Evolutionary conservation across 2,113 vertebrate species (phyloP).

Genomic region (Entomyzon cyanotis): DNA sequence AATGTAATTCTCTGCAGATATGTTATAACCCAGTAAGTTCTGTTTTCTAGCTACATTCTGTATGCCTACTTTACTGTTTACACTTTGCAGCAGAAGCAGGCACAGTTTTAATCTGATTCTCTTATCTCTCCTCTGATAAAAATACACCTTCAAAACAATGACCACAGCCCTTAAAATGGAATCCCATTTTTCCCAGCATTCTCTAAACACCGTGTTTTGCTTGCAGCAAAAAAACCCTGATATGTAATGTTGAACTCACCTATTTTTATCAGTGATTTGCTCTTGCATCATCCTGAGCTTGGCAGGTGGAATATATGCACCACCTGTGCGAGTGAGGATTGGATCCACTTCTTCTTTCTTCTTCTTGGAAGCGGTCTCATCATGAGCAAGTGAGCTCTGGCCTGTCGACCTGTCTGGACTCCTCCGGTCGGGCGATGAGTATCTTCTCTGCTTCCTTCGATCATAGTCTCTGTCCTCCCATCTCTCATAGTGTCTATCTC

Average conservation of each 20-base stretch:
- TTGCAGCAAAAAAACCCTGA: neutral
- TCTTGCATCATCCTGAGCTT: constrained; percentile 98
- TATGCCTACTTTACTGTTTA: neutral
- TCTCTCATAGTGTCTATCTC: constrained; percentile 51
- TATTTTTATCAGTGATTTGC: constrained; percentile 96
- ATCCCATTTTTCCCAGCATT: neutral
- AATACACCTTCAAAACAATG: neutral
- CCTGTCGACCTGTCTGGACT: constrained; percentile 51
- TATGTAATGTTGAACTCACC: constrained; percentile 64
- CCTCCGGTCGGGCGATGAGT: constrained; percentile 71
- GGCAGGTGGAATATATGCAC: constrained; percentile 96
- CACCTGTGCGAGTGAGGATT: constrained; percentile 93
- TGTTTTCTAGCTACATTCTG: neutral
- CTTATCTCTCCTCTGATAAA: neutral
- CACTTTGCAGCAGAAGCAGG: neutral
- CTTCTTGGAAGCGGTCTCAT: constrained; percentile 83
- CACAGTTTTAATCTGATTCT: neutral
- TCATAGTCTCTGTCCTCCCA: constrained; percentile 79
- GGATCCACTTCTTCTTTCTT: constrained; percentile 95
- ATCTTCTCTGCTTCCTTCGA: constrained; percentile 79
- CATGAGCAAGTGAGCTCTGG: constrained; percentile 58
- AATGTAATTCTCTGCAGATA: neutral
- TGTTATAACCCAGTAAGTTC: accelerated
- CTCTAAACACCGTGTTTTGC: neutral
- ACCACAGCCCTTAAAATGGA: neutral